Evolutionary conservation across 1,140 invertebrate genomes (phyloP), one percentile per base, ranked within the genome.

Genomic region (Drosophila kurseongensis): DNA sequence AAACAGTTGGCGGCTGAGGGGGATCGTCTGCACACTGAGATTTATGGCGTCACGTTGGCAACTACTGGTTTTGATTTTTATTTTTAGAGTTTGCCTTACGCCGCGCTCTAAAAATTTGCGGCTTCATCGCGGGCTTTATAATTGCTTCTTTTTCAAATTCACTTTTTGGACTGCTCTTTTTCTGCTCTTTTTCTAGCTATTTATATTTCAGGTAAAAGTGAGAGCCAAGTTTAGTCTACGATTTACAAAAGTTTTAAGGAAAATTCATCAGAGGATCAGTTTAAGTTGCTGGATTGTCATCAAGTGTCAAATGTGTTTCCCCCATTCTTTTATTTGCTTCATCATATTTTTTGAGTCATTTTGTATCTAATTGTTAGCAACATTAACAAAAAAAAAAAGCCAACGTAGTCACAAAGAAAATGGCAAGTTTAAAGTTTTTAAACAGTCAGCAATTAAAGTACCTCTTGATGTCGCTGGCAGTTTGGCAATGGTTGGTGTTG

Each of bases 401-500:
- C n/a, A 76, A 50, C 16, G 57, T 77, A 57, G 45, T 40, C 63
- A 78, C 71, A 77, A 75, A 66, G 72, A 68, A 75, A 81, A 86
- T 71, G 75, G 50, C 69, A 78, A 65, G 57, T 75, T 66, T 74
- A 72, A 67, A 51, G 66, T 85, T 85, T 82, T 58, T 40, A 82
- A 88, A 82, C 36, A 79, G 83, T 88, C 82, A 86, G 82, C 82
- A 86, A 79, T 88, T 88, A 88, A 88, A 82, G 75, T 83, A 54
- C 40, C 59, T 44, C 72, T 61, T 42, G 54, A 56, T 77, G 57
- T 65, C 40, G 59, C 67, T 74, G 44, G 47, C 69, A 74, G 78
- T 82, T 85, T 88, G 75, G 57, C 75, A 86, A 86, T 58, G 36
- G 23, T 29, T 61, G 42, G 32, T 73, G 45, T 18, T 75, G 32